Evolutionary conservation across 2,797 vertebrate species (phyloP), one percentile per base, ranked within the genome.

Genomic region (Tenualosa ilisha): DNA sequence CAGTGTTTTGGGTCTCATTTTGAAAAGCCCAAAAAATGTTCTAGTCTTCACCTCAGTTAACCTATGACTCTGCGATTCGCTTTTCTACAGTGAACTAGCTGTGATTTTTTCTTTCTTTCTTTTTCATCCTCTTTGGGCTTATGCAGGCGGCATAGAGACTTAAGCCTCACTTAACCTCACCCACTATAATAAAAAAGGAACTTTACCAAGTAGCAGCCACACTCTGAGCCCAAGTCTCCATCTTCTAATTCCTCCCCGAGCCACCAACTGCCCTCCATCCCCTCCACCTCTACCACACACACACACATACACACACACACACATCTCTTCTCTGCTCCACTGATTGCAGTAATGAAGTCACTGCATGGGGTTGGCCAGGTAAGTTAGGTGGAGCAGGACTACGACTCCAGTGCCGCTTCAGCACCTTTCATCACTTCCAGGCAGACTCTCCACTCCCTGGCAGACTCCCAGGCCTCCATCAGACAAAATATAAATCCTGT

Each of bases 141-240:
- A 75, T 75, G 13, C 68, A 17, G 37, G 43, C 68, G 43, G 68
- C 13, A 37, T 75, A 15, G 37, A 20, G 37, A 12, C 37, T 75
- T 75, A 75, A 75, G 37, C 68, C 68, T 75, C 43, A 20, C 68
- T 75, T 75, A 75, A 72, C 68, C 68, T 40, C 68, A 43, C 7
- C 50, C 15, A 37, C 68, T 75, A 37, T 15, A 75, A 75, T 43
- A 43, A 43, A 75, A 37, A 37, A 40, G 6, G 17, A 75, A 75
- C 11, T 31, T 26, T 26, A 24, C 68, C 37, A 15, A 17, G 2
- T 75, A 5, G 13, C 37, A 75, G 15, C 68, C 13, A 6, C 37
- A 40, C 37, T 75, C 37, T 4, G 15, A 43, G 68, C 1, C 37
- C 43, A 15, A 56, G 17, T 40, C 65, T 72, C 65, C 15, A 40